Base-by-base conservation (phyloP, 1,140 invertebrate species). In the Bemisia tabaci region DNA sequence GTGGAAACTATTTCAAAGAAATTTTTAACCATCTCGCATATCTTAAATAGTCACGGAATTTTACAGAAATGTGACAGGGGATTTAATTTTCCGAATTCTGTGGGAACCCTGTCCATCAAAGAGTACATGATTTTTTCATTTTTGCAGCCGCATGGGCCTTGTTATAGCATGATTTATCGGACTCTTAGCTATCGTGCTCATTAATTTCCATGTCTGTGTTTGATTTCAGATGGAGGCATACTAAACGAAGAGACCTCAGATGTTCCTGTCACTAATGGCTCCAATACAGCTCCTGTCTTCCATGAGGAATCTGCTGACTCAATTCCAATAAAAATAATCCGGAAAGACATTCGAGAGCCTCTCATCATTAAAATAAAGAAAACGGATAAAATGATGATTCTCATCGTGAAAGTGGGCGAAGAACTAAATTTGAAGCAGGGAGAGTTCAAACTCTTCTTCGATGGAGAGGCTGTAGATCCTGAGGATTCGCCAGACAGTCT, bases 341-440 rank as follows among this genome's bases (percentile, higher is more conserved):
- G 25, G 24, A 61, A 61, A 26, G 39, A 68, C 17, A 26, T 61
- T 2, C 62, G 26, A 26, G 12, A 17, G 2, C 60, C 61, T 22
- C 23, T 64, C 1, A 22, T 48, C n/a, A 39, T 64, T 1, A 33
- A 17, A 12, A 60, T 64, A 17, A 68, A 68, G 60, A 68, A 65
- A 25, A 60, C 26, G 22, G 63, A 68, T 1, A 65, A 21, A 33
- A 65, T 61, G 62, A 22, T 9, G 17, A 58, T 66, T 22, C 58
- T 66, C 25, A 62, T 62, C 58, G 22, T 66, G 1, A 66, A 63
- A 59, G 1, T 66, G 58, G 39, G 60, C 11, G 65, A 66, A 23
- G 59, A 26, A 12, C 58, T 66, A 22, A 39, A 25, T 11, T 26
- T 66, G 1, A 25, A 66, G 23, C 26, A 58, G 5, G 2, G 58